Conservation (phyloP, 2,888 invertebrate species). For the Seira sanloemensis region DNA sequence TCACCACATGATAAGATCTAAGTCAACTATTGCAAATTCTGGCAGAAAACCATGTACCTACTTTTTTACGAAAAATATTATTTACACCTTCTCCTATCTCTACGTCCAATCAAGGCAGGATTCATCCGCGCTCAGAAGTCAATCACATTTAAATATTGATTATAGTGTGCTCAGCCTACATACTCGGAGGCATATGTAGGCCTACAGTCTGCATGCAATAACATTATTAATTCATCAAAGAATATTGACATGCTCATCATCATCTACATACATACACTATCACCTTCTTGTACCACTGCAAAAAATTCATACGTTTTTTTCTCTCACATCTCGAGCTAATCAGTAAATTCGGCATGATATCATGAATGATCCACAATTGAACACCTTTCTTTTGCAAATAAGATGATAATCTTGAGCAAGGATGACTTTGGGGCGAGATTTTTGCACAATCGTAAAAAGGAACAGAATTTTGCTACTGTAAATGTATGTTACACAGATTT, state of each 20-base stretch:
- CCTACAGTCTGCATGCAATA: conserved; percentile 23
- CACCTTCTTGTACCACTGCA: not conserved
- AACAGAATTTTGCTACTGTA: conserved; percentile 19
- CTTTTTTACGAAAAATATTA: not conserved
- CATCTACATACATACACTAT: not conserved
- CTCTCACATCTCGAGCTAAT: too few species aligned
- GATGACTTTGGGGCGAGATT: not conserved
- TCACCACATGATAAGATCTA: not conserved
- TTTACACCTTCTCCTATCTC: not conserved
- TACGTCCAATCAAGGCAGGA: not conserved
- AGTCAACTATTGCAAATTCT: not conserved
- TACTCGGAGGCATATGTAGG: not conserved
- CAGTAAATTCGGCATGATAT: conserved; percentile 47
- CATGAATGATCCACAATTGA: conserved; percentile 25
- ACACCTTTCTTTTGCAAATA: conserved; percentile 43
- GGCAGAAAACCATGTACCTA: not conserved
- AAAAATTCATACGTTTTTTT: not conserved
- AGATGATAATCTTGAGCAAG: not conserved
- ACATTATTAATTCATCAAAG: not conserved
- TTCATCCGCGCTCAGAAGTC: not conserved
- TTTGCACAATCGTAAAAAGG: not conserved
- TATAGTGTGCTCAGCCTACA: not conserved
- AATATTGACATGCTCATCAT: not conserved
- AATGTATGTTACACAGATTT: not conserved
- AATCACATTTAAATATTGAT: not conserved